Base-by-base conservation (phyloP, 2,888 invertebrate genomes). In the Tubulanus polymorphus region DNA sequence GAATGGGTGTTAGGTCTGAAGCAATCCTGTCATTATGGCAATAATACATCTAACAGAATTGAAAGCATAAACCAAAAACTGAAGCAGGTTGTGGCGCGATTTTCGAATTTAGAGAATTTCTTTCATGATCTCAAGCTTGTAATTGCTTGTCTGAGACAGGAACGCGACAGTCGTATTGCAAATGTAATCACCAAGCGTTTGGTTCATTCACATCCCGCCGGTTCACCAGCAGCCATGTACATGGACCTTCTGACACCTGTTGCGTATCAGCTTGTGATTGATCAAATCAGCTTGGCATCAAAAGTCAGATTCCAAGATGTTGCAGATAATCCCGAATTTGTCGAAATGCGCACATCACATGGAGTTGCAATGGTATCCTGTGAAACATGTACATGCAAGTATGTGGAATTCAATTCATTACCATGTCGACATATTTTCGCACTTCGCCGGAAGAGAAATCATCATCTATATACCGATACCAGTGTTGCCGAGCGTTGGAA, bases 1-100 rank as follows among this genome's bases (percentile, higher is more conserved):
- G 25, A 61, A 29, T 61, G 61, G 59, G 56, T 61, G 12, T 54
- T 56, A 30, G 59, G 61, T 10, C 47, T 59, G 10, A 59, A 56
- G 23, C 12, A 32, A 8, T 12, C 35, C 12, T n/a, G 18, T 3
- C 50, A 49, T 45, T 35, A 54, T 15, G 10, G 51, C 2, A 56
- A 20, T 18, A 32, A 26, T 2, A 57, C 59, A 10, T 57, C 54
- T 54, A 61, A 60, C 37, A 15, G 56, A 15, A 23, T 60, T 18
- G 55, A 60, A 35, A 20, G 37, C 27, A 53, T 48, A 18, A 57
- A 60, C 28, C 56, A 60, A 46, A 56, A 50, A 18, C 15, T 58
- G 15, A 58, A 52, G 25, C 27, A 32, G 25, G 58, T 56, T 20
- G 41, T 61, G 15, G 26, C 28, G 5, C 49, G 50, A 29, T 29